Conservation (phyloP, 2,888 invertebrate species). For the Mesochorus sp. region DNA sequence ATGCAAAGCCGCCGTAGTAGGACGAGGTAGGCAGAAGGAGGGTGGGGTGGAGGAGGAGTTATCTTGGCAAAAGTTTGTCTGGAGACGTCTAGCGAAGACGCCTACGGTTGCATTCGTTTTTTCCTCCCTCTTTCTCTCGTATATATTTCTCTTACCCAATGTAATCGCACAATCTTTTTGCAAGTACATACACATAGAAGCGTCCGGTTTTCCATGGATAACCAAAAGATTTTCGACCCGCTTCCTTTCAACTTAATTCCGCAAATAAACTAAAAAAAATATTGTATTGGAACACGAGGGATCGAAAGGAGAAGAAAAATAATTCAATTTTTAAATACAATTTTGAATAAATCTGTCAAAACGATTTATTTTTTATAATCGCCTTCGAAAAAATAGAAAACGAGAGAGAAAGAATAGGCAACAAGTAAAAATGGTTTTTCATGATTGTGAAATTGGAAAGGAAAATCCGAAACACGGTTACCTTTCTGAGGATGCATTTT, state of each 20-base stretch:
- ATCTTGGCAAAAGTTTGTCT: conserved; percentile 55
- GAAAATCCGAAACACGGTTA: conserved; percentile 26
- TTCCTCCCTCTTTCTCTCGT: not conserved
- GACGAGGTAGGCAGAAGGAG: no score
- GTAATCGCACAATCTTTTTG: conserved; percentile 22
- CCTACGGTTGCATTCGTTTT: not conserved
- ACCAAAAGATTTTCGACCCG: conserved; percentile 11
- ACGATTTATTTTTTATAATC: no score
- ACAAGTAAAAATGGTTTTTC: conserved; percentile 10
- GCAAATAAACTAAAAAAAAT: no score
- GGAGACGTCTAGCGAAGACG: no score
- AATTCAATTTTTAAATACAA: not conserved
- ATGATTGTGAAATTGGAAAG: conserved; percentile 22
- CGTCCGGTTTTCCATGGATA: not conserved
- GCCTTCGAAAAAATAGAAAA: no score
- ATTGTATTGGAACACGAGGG: no score
- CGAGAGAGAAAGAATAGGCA: not conserved
- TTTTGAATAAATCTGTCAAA: no score
- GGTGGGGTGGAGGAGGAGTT: conserved; percentile 20
- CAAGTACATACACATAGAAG: conserved; percentile 6
- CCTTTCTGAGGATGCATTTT: conserved; percentile 51
- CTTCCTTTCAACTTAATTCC: not conserved
- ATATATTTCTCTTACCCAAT: not conserved
- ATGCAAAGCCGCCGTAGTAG: conserved; percentile 48
- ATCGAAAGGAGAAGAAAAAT: no score